Conservation (phyloP, 2,113 vertebrate species). For the Cygnus buccinator region DNA sequence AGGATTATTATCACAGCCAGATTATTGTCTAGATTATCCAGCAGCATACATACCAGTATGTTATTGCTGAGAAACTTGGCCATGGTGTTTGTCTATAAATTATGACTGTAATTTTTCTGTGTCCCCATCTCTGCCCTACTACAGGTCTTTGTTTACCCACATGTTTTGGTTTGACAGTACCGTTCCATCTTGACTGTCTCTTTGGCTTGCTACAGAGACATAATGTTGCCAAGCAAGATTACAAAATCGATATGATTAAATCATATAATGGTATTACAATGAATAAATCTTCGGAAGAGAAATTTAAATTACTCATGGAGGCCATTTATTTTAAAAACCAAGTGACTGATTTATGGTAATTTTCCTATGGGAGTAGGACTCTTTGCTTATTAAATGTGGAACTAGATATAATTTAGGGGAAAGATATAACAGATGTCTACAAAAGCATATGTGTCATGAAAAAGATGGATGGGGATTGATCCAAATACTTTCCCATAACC, state of each 20-base stretch:
- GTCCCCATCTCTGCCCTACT: neutral
- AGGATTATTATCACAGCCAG: conserved; percentile 41
- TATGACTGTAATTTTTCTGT: neutral
- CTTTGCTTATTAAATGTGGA: neutral
- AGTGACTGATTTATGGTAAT: neutral
- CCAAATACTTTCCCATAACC: neutral
- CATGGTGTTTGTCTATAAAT: neutral
- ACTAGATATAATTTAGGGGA: neutral
- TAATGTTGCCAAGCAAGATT: neutral
- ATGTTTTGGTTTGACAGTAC: neutral
- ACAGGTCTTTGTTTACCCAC: neutral
- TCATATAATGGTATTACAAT: neutral
- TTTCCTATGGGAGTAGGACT: neutral
- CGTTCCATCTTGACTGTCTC: neutral
- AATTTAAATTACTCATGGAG: neutral
- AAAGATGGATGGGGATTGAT: neutral
- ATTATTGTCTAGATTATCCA: neutral
- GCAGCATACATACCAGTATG: neutral
- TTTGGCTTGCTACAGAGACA: conserved; percentile 5
- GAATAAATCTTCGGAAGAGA: conserved; percentile 10
- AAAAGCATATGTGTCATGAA: neutral
- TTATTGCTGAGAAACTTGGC: neutral
- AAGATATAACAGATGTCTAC: neutral
- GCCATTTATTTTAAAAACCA: neutral
- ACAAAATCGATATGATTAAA: conserved; percentile 37